A percentile compares a stretch with the other conserved stretches of the same genome.
Evolutionary conservation across 2,888 invertebrate genomes (phyloP).

Genomic region (Scaptomyza cyrtandrae): DNA sequence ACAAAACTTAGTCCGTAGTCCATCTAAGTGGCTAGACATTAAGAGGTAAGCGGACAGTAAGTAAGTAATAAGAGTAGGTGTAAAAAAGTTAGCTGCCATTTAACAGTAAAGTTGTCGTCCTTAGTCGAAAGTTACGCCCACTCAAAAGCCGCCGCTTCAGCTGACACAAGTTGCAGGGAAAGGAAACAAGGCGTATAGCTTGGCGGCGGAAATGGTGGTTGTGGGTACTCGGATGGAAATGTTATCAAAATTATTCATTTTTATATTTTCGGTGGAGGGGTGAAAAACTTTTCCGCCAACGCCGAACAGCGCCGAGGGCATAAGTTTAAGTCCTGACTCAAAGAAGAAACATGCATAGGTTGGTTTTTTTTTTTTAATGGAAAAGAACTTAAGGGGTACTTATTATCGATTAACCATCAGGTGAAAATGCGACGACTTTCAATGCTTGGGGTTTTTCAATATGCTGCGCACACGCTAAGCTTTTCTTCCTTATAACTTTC

Average conservation of each 20-base stretch:
- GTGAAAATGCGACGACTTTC: conserved; percentile 65
- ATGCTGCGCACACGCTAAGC: conserved; percentile 67
- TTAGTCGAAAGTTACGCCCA: conserved; percentile 65
- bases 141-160: conserved; percentile 51
- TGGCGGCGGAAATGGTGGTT: background rate
- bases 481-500: conserved; percentile 18
- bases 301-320: conserved; percentile 34
- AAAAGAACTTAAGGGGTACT: conserved; percentile 54
- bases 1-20: conserved; percentile 34
- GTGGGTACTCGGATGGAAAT: background rate
- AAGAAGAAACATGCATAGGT: background rate
- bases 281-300: conserved; percentile 39
- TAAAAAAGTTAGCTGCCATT: conserved; percentile 31
- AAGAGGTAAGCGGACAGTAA: conserved; percentile 29
- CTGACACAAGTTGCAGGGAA: conserved; percentile 23
- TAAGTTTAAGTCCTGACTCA: conserved; percentile 27
- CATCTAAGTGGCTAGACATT: conserved; percentile 52
- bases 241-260: conserved; percentile 57
- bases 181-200: background rate
- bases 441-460: conserved; percentile 54
- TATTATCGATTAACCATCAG: conserved; percentile 76
- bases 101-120: conserved; percentile 48
- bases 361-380: conserved; percentile 7
- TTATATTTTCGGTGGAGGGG: conserved; percentile 53
- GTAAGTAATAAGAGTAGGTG: conserved; percentile 16